Base-by-base conservation (phyloP, 2,113 vertebrate genomes). In the Dermatemys mawii region DNA sequence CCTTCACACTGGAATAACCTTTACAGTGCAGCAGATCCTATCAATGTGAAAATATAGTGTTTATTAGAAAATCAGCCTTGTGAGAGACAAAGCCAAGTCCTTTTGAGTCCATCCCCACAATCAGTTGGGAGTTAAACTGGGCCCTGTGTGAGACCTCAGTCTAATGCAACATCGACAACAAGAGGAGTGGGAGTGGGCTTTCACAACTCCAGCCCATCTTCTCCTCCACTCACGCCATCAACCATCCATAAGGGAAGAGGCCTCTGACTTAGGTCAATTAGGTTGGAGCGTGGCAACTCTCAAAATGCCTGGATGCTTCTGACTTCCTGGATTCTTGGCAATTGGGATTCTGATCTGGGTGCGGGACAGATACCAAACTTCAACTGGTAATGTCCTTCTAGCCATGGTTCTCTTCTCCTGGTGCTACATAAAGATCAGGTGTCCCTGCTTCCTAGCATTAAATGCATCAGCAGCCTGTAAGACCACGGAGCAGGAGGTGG, bases 1-100 rank as follows among this genome's bases (percentile, higher is more conserved):
- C 55, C 89, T 87, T 81, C 90, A 81, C 5, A 22, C 49, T 78
- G 84, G 38, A 32, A 53, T 55, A 86, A 88, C 91, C 88, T 92
- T 94, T 94, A 92, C 46, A 86, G 14, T 8, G 17, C 35, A 95
- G 85, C 81, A 63, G 57, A 89, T 81, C 89, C 79, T 50, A 79
- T 54, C 12, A 2, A 88, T 41, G 67, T 1, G 38, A 55, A 44
- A 82, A 49, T 49, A 51, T 6, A 79, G 9, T 50, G 6, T 16
- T 16, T 55, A 11, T 49, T 0, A 1, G 86, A 46, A 13, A 76
- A 21, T 1, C 57, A 67, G 46, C 53, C 48, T 51, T 21, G 29
- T 32, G 17, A 35, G 46, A 79, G 32, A 79, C 67, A 27, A 48
- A 19, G 46, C 5, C 32, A 78, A 48, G 29, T 14, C 7, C 48